Evolutionary conservation across 2,113 vertebrate genomes (phyloP).

Genomic region (Cebus imitator): DNA sequence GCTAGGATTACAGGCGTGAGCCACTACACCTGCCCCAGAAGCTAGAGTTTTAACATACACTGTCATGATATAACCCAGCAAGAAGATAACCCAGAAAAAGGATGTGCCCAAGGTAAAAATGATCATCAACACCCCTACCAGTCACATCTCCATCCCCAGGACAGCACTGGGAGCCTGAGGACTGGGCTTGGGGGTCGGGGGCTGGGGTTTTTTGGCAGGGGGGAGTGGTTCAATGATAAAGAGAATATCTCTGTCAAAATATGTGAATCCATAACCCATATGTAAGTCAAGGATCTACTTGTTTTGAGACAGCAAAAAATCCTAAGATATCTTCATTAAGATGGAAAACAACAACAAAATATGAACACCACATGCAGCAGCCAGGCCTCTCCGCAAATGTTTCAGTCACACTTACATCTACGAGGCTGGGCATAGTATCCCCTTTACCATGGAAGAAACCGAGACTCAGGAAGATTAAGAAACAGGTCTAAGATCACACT

Average conservation of each 20-base stretch:
- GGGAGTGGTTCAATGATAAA: too few species aligned
- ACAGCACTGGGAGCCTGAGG: too few species aligned
- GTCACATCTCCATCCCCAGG: background rate
- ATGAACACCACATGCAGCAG: fast-evolving
- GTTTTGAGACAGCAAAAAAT: background rate
- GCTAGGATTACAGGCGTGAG: too few species aligned
- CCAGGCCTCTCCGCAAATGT: background rate
- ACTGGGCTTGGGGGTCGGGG: fast-evolving
- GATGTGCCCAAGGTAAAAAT: fast-evolving
- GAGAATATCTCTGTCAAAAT: background rate
- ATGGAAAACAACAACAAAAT: background rate
- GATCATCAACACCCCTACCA: background rate
- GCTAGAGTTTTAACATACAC: background rate
- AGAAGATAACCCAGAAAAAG: background rate
- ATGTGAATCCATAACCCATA: background rate
- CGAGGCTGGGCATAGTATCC: fast-evolving
- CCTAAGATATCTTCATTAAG: background rate
- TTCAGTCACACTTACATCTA: background rate
- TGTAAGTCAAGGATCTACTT: background rate
- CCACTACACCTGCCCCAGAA: too few species aligned
- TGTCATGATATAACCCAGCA: background rate
- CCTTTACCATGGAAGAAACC: background rate
- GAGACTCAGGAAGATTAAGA: background rate
- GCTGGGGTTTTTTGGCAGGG: too few species aligned
- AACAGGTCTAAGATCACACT: background rate